Conservation (phyloP, 2,113 vertebrate genomes). For the Hymenochirus boettgeri region DNA sequence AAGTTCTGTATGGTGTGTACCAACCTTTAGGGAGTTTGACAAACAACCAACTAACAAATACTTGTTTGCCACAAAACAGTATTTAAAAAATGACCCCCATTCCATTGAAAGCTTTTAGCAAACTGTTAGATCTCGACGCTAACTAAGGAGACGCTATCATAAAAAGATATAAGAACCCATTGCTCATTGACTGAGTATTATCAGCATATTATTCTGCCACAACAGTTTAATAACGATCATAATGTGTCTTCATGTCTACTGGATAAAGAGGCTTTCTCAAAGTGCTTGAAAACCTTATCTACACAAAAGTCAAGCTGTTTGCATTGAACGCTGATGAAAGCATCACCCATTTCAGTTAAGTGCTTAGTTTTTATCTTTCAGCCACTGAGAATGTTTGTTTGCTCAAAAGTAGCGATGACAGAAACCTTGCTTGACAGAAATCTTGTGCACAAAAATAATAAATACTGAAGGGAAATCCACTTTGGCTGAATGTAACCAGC, state of each 20-base stretch:
- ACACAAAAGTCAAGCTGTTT: slow-evolving; percentile 39
- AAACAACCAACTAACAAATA: too few species aligned
- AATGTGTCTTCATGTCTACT: slow-evolving; percentile 38
- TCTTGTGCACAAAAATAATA: slow-evolving; percentile 28
- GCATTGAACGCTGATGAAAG: slow-evolving; percentile 35
- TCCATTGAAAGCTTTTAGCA: slow-evolving; percentile 30
- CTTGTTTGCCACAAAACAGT: slow-evolving; percentile 19
- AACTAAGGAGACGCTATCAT: slow-evolving; percentile 34
- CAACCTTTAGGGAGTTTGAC: too few species aligned
- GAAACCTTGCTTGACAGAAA: slow-evolving; percentile 13
- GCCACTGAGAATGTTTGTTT: slow-evolving; percentile 32
- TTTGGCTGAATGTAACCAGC: too few species aligned
- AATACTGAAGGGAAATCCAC: too few species aligned
- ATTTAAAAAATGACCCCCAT: slow-evolving; percentile 15
- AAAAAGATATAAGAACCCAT: slow-evolving; percentile 27
- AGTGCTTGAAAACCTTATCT: slow-evolving; percentile 43
- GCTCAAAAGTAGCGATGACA: slow-evolving; percentile 19
- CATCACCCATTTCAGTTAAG: slow-evolving; percentile 32
- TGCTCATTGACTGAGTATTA: slow-evolving; percentile 40
- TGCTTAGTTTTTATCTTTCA: slow-evolving; percentile 36
- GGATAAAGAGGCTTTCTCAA: slow-evolving; percentile 40
- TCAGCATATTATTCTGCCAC: slow-evolving; percentile 35
- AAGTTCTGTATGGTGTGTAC: too few species aligned
- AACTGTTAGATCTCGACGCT: slow-evolving; percentile 29
- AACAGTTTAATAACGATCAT: slow-evolving; percentile 41